These are phyloP conservation scores for Moxostoma hubbsi DNA, from an alignment of 2,797 vertebrate species.

Conservation along the genomic window DNA sequence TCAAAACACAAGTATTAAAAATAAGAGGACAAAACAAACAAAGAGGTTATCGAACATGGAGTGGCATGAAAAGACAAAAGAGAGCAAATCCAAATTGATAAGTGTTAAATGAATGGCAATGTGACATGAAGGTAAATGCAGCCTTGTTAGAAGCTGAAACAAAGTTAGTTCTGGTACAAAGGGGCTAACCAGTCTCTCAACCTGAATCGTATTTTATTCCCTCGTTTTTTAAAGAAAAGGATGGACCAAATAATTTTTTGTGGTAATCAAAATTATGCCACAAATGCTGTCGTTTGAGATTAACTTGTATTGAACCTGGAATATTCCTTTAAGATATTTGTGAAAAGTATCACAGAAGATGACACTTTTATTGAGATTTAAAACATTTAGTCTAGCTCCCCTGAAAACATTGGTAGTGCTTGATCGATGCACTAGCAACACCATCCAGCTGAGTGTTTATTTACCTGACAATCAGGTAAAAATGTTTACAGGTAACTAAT, in stretches of 20 bases:
- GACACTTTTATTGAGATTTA: too few relatives aligned
- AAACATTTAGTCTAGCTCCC: too few relatives aligned
- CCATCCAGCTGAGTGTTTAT: not conserved
- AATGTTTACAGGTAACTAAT: not conserved
- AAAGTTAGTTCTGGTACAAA: not conserved
- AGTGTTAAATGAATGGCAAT: not conserved
- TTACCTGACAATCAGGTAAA: not conserved
- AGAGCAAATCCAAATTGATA: constrained; percentile 9
- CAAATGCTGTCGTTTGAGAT: too few relatives aligned
- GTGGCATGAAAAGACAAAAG: constrained; percentile 14
- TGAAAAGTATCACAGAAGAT: too few relatives aligned
- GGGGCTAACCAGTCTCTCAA: not conserved
- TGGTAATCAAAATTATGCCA: too few relatives aligned
- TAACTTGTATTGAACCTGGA: too few relatives aligned
- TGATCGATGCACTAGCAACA: not conserved
- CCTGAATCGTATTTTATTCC: not conserved
- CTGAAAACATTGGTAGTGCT: too few relatives aligned
- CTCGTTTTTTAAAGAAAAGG: not conserved
- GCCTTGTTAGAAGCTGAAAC: not conserved
- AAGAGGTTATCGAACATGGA: constrained; percentile 11
- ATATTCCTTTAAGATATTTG: too few relatives aligned
- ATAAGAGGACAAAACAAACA: constrained; percentile 66
- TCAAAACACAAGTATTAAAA: constrained; percentile 80
- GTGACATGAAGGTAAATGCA: not conserved
- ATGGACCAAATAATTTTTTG: too few relatives aligned